Percentiles rank a stretch among this genome's conserved stretches.
These are phyloP conservation scores for Marmota flaviventris DNA, from an alignment of 2,113 vertebrate genomes.

Conservation along the genomic window DNA sequence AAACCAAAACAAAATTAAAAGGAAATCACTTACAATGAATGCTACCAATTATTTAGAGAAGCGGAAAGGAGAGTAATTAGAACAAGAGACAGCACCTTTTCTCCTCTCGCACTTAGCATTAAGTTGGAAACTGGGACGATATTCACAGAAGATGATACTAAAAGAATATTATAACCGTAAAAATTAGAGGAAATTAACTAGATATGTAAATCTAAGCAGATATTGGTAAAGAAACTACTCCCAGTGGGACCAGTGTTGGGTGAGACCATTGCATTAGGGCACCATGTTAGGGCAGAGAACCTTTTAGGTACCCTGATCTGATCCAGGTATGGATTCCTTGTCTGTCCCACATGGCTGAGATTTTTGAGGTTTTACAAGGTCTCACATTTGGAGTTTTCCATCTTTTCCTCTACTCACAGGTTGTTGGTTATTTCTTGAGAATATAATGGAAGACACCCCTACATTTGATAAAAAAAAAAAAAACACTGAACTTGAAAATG, in stretches of 20 bases:
- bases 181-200: not conserved
- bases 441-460: not conserved
- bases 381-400: not conserved
- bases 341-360: not conserved
- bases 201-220: not conserved
- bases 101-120: not conserved
- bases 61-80: not conserved
- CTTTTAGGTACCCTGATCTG: not conserved
- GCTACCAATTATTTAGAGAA: not conserved
- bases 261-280: not conserved
- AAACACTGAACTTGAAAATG: not conserved
- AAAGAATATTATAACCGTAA: not conserved
- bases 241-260: too few relatives aligned
- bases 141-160: not conserved
- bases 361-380: not conserved
- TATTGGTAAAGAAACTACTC: not conserved
- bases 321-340: not conserved
- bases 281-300: fast-evolving
- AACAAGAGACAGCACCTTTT: not conserved
- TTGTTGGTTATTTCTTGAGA: not conserved
- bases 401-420: not conserved
- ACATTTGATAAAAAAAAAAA: not conserved
- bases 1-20: conserved; percentile 21
- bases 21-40: not conserved
- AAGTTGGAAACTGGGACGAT: not conserved